phyloP scores from a whole-genome alignment of 2,113 vertebrate genomes.

The Pterocles burchelli region DNA sequence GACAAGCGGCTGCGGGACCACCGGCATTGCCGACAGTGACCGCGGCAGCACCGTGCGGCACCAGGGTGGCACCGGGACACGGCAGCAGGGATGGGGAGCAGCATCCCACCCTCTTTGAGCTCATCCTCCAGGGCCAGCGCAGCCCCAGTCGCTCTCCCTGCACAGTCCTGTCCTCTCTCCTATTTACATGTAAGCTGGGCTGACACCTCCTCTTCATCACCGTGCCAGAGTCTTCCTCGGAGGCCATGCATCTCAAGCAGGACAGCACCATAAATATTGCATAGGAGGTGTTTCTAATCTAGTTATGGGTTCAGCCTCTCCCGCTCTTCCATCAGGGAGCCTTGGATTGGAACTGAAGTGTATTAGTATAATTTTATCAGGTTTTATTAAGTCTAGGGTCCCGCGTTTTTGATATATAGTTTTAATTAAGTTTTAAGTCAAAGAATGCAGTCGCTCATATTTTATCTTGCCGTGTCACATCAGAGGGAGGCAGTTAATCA shows the following conservation, averaged over 20 bases:
- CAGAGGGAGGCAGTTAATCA: conserved; percentile 39
- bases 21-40: accelerated
- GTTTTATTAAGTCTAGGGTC: conserved; percentile 65
- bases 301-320: conserved; percentile 31
- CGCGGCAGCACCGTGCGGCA: neutral
- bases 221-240: neutral
- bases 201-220: conserved; percentile 36
- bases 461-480: conserved; percentile 38
- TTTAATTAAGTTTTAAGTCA: conserved; percentile 78
- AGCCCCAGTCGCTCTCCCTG: neutral
- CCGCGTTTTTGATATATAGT: conserved; percentile 63
- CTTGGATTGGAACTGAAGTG: conserved; percentile 59
- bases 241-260: conserved; percentile 49
- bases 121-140: neutral
- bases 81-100: neutral
- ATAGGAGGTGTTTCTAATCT: conserved; percentile 44
- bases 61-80: neutral
- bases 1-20: neutral
- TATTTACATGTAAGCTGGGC: neutral
- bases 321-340: conserved; percentile 50
- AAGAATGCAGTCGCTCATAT: conserved; percentile 54
- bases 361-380: conserved; percentile 69
- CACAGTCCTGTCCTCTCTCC: neutral
- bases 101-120: neutral
- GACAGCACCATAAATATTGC: conserved; percentile 30